Percentiles rank a stretch among this genome's conserved stretches.
Conservation (phyloP, 2,888 invertebrate species). For the Cheiracanthium punctorium region DNA sequence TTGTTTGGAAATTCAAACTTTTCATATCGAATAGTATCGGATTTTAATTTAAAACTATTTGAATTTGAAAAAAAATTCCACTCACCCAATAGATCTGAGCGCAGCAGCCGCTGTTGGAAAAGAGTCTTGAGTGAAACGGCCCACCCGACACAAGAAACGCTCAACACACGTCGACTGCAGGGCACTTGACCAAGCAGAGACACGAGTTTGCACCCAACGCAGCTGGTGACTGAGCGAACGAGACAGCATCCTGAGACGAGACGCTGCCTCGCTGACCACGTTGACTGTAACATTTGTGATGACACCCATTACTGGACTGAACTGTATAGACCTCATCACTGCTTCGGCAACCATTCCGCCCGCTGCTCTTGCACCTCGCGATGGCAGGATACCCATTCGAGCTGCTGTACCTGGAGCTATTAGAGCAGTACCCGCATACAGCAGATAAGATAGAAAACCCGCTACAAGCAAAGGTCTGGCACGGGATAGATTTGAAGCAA, state of each 20-base stretch:
- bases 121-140: slow-evolving; percentile 47
- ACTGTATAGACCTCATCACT: slow-evolving; percentile 44
- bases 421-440: slow-evolving; percentile 50
- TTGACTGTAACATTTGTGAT: slow-evolving; percentile 55
- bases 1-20: too few relatives aligned
- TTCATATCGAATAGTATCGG: too few relatives aligned
- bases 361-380: slow-evolving; percentile 31
- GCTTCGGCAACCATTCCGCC: slow-evolving; percentile 39
- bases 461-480: slow-evolving; percentile 46
- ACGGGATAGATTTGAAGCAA: slow-evolving; percentile 20
- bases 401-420: slow-evolving; percentile 29
- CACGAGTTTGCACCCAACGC: slow-evolving; percentile 26
- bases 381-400: slow-evolving; percentile 29
- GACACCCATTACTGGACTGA: slow-evolving; percentile 53
- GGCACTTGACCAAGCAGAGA: slow-evolving; percentile 29
- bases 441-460: slow-evolving; percentile 35
- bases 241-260: slow-evolving; percentile 26
- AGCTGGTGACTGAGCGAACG: slow-evolving; percentile 34
- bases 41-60: too few relatives aligned
- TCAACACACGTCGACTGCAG: slow-evolving; percentile 42
- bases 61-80: not conserved
- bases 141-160: slow-evolving; percentile 54
- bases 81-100: slow-evolving; percentile 54
- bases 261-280: slow-evolving; percentile 37
- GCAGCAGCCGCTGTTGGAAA: slow-evolving; percentile 42